Evolutionary conservation across 2,113 vertebrate species (phyloP), one percentile per base, ranked within the genome.

Genomic region (Ciconia maguari): DNA sequence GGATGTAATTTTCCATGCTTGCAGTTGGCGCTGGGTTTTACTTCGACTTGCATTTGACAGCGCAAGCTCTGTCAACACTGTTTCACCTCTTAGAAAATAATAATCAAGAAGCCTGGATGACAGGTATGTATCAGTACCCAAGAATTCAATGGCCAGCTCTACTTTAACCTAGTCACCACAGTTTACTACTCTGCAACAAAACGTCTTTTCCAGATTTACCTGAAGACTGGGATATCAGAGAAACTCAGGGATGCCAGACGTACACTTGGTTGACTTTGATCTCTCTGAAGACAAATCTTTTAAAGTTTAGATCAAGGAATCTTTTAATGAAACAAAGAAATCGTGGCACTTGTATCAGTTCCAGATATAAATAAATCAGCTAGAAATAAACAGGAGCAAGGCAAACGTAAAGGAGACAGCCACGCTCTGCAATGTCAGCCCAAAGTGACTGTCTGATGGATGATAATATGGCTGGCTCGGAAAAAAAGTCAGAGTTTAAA

Each of bases 251-350:
- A 18, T 94, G 91, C 81, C 82, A 95, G 87, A 60, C 82, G 26
- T 66, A 17, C 8, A 12, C n/a, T 80, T 54, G 41, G 54, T 65
- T 95, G 94, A 91, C 94, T 97, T 96, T 96, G 68, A 93, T 97
- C 89, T 94, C 58, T 86, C 64, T 19, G 20, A 88, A 97, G 71
- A 96, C 95, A 97, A 96, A 97, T 90, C 71, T 91, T 74, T 92
- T 81, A 93, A 90, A 88, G 79, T 92, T 92, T 83, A 93, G 94
- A 96, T 97, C 93, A 96, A 95, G 89, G 94, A 94, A 94, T 88
- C 87, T 95, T 93, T 95, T 93, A 97, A 95, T 71, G 84, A 97
- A 97, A 96, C 91, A 95, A 96, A 86, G 90, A 90, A 95, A 93
- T 95, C 1, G 1, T 95, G 82, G 87, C 79, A 64, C 78, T 93